Conservation (phyloP, 2,113 vertebrate genomes). For the Kobus ellipsiprymnus region DNA sequence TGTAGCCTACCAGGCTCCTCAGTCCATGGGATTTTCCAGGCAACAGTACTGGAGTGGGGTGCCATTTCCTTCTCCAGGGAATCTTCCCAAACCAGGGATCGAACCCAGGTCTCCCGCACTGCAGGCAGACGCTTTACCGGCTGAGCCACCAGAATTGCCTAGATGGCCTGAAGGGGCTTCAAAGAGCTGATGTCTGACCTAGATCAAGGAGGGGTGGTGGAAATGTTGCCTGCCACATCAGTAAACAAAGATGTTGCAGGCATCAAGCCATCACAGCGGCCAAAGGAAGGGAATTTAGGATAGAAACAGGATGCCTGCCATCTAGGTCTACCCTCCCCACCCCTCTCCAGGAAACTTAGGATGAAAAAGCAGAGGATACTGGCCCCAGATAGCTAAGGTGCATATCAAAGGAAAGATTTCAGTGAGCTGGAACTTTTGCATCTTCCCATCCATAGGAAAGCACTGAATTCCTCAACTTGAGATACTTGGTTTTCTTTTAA, state of each 20-base stretch:
- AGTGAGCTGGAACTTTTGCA: not conserved
- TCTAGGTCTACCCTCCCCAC: not conserved
- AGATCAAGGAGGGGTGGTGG: not conserved
- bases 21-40: no score
- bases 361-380: not conserved
- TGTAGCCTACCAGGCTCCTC: no score
- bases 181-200: not conserved
- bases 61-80: no score
- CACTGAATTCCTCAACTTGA: not conserved
- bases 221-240: not conserved
- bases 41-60: no score
- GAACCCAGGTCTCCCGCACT: no score
- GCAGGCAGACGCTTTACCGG: no score
- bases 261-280: not conserved
- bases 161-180: not conserved
- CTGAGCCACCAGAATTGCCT: not conserved
- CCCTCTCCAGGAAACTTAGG: not conserved
- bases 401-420: not conserved
- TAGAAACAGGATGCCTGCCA: not conserved
- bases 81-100: no score
- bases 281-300: not conserved
- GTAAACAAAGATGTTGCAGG: not conserved
- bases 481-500: not conserved
- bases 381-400: not conserved
- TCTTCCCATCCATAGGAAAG: not conserved